Evolutionary conservation across 2,113 vertebrate genomes (phyloP).

Genomic region (Todiramphus chloris): DNA sequence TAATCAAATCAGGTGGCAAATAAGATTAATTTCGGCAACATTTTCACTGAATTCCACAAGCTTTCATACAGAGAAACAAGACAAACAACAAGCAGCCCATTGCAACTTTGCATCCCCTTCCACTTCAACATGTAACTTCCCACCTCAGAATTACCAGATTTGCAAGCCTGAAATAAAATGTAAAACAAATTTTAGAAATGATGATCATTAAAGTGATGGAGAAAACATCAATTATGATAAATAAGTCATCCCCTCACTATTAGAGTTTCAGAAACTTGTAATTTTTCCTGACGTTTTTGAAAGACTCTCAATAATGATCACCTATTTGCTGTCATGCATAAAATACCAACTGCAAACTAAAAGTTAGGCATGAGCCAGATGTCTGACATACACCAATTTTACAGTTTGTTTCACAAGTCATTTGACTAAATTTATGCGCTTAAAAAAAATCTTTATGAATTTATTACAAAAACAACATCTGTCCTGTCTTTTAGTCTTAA

Average conservation of each 20-base stretch:
- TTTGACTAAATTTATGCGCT: neutral
- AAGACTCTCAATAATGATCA: neutral
- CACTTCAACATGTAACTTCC: neutral
- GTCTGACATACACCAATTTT: constrained; percentile 6
- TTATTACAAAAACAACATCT: constrained; percentile 21
- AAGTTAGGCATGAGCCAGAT: constrained; percentile 38
- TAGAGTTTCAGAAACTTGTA: constrained; percentile 27
- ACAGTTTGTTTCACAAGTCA: constrained; percentile 16
- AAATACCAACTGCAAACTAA: constrained; percentile 29
- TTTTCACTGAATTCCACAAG: neutral
- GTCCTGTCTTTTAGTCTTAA: neutral
- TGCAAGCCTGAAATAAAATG: neutral
- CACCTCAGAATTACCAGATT: neutral
- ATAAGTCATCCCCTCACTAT: neutral
- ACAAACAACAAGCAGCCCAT: neutral
- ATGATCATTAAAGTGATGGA: constrained; percentile 2
- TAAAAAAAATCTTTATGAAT: neutral
- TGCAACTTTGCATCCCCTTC: neutral
- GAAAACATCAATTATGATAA: constrained; percentile 40
- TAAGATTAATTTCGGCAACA: neutral
- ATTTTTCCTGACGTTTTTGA: constrained; percentile 42
- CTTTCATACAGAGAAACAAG: neutral
- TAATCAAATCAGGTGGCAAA: neutral
- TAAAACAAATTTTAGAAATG: neutral
- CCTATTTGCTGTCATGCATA: constrained; percentile 29